These are phyloP conservation scores for Bombycilla garrulus DNA, from an alignment of 2,113 vertebrate species.

Conservation along the genomic window DNA sequence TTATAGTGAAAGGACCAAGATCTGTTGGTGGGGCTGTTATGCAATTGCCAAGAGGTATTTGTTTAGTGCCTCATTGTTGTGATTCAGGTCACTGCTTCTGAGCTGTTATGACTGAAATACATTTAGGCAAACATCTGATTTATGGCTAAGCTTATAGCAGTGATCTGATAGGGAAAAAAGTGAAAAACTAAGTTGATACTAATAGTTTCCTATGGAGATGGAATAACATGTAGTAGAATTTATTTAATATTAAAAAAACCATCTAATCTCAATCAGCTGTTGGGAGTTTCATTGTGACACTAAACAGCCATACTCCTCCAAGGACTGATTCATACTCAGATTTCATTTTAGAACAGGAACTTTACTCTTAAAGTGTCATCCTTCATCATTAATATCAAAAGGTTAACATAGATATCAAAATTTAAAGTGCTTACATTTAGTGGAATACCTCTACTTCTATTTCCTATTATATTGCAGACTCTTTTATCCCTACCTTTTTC, in stretches of 20 bases:
- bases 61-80: background rate
- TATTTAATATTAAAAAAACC: background rate
- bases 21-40: background rate
- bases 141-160: background rate
- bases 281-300: background rate
- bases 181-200: background rate
- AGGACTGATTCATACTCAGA: background rate
- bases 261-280: background rate
- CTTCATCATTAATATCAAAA: background rate
- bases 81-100: background rate
- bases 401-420: background rate
- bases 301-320: background rate
- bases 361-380: accelerated
- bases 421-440: background rate
- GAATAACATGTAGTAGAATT: background rate
- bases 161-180: background rate
- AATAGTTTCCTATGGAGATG: background rate
- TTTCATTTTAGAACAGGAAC: background rate
- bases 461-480: background rate
- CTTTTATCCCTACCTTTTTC: background rate
- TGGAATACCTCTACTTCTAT: background rate
- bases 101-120: background rate
- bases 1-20: background rate
- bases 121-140: background rate
- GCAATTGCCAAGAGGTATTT: background rate